Percentiles rank a stretch among this genome's conserved stretches.
Conservation (phyloP, 2,113 vertebrate species). For the Eurypyga helias region DNA sequence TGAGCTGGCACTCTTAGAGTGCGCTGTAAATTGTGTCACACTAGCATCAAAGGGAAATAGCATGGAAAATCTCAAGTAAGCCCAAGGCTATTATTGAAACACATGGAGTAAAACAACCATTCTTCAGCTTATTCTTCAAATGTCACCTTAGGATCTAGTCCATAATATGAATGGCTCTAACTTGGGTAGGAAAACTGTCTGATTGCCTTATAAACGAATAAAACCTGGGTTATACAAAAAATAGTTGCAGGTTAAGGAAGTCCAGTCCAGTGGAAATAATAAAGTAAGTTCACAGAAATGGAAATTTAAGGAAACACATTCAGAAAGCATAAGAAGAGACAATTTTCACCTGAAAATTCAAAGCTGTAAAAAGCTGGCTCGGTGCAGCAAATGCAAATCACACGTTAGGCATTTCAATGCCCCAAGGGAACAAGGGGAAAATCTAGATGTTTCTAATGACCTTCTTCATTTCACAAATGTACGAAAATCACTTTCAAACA, state of each 20-base stretch:
- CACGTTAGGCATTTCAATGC: not conserved
- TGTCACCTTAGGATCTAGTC: not conserved
- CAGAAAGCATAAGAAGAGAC: constrained; percentile 8
- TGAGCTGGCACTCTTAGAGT: not conserved
- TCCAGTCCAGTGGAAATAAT: not conserved
- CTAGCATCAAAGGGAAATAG: constrained; percentile 19
- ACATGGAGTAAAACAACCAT: constrained; percentile 2
- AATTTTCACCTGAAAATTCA: constrained; percentile 58
- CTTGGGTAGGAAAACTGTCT: not conserved
- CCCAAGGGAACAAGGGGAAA: constrained; percentile 13
- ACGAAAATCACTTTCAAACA: constrained; percentile 44
- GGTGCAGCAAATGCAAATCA: constrained; percentile 42
- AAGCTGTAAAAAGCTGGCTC: not conserved
- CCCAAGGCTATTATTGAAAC: constrained; percentile 21
- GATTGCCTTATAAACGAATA: not conserved
- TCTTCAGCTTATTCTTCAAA: constrained; percentile 38
- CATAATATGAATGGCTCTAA: not conserved
- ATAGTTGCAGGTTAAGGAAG: not conserved
- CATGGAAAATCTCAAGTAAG: constrained; percentile 39
- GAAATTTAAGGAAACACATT: constrained; percentile 21
- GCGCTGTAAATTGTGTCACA: constrained; percentile 9
- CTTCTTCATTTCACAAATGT: constrained; percentile 39
- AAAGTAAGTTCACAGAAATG: not conserved
- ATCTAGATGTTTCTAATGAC: constrained; percentile 56
- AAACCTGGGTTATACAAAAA: not conserved